phyloP scores from a whole-genome alignment of 1,140 invertebrate species.

The Mizuhopecten yessoensis region DNA sequence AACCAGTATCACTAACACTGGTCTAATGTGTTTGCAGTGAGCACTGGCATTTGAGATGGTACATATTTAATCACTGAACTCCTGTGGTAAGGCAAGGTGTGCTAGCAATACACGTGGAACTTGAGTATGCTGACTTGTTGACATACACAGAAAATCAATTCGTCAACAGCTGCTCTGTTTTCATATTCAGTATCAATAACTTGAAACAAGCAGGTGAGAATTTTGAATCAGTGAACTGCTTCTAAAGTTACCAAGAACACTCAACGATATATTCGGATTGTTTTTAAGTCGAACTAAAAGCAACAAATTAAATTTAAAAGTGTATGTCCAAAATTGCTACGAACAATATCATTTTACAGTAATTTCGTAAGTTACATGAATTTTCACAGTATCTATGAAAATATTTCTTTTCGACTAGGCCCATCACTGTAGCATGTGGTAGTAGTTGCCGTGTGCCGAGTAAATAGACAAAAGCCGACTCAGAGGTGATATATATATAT shows the following conservation, averaged over 20 bases:
- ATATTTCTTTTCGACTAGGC: neutral
- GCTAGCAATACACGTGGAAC: neutral
- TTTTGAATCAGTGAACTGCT: neutral
- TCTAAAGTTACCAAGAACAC: neutral
- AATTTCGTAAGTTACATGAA: too few relatives aligned
- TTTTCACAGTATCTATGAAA: too few relatives aligned
- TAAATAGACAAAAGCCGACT: neutral
- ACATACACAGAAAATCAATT: neutral
- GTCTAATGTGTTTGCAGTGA: neutral
- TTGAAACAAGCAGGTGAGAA: neutral
- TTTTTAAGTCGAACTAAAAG: neutral
- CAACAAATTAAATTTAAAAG: neutral
- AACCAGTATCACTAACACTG: neutral
- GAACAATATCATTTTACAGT: too few relatives aligned
- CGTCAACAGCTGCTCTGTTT: neutral
- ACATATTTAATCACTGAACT: neutral
- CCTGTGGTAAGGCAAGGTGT: neutral
- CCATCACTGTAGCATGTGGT: neutral
- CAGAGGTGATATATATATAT: neutral
- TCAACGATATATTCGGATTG: neutral
- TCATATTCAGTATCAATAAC: neutral
- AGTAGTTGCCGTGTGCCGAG: neutral
- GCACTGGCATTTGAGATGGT: neutral
- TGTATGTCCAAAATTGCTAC: neutral
- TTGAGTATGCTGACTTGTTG: neutral